phyloP scores from a whole-genome alignment of 2,113 vertebrate species.

The Cebidichthys violaceus region DNA sequence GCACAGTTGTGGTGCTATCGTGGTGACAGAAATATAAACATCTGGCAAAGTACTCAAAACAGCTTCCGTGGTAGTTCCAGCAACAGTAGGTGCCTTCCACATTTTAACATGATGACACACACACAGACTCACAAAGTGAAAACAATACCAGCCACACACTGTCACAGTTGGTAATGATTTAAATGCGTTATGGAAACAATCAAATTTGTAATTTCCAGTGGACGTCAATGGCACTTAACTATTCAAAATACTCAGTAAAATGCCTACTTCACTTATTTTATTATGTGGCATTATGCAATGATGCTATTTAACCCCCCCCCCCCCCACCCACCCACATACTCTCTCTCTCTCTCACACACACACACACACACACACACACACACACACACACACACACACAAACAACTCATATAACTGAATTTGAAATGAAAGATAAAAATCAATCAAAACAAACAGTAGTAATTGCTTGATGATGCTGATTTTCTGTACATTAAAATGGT shows the following conservation, averaged over 20 bases:
- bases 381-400: too few relatives aligned
- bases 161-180: neutral
- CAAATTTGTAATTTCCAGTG: neutral
- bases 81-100: neutral
- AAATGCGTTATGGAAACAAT: neutral
- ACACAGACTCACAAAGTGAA: neutral
- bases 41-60: neutral
- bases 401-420: neutral
- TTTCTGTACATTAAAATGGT: neutral
- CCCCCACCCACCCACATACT: too few relatives aligned
- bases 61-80: neutral
- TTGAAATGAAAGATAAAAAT: neutral
- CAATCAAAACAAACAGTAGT: neutral
- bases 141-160: neutral
- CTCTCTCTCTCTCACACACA: too few relatives aligned
- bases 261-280: neutral
- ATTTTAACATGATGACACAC: neutral
- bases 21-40: neutral
- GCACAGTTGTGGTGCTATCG: neutral
- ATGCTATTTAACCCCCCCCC: neutral
- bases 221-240: neutral
- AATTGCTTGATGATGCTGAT: neutral
- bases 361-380: too few relatives aligned
- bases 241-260: neutral
- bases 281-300: constrained; percentile 4